Evolutionary conservation across 2,797 vertebrate species (phyloP).

Genomic region (Cuculus canorus): DNA sequence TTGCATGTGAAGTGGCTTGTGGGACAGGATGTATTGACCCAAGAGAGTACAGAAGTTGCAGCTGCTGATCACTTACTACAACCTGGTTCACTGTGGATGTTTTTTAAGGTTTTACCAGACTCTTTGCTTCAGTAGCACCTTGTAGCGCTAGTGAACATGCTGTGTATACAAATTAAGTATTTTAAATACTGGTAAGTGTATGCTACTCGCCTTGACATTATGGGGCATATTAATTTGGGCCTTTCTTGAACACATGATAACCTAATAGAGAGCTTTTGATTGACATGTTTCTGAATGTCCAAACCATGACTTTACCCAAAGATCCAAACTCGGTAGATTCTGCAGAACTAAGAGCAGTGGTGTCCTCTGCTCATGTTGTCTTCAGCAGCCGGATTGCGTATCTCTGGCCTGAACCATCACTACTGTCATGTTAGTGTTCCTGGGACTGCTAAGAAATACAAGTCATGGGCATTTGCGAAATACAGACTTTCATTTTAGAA

Average conservation of each 20-base stretch:
- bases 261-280: background rate
- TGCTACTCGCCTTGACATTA: background rate
- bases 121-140: background rate
- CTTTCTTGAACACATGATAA: background rate
- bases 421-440: background rate
- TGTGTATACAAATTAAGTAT: background rate
- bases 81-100: background rate
- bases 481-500: background rate
- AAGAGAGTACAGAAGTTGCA: background rate
- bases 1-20: background rate
- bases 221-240: background rate
- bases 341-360: background rate
- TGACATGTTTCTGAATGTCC: background rate
- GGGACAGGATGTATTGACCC: background rate
- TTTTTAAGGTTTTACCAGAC: background rate
- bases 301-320: background rate
- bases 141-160: rapidly evolving
- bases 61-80: background rate
- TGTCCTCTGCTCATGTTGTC: background rate
- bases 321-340: background rate
- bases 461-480: background rate
- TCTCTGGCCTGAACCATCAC: background rate
- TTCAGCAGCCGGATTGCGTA: background rate
- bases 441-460: background rate
- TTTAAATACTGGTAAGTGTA: background rate